These are phyloP conservation scores for Sula dactylatra DNA, from an alignment of 2,113 vertebrate species.

Conservation along the genomic window DNA sequence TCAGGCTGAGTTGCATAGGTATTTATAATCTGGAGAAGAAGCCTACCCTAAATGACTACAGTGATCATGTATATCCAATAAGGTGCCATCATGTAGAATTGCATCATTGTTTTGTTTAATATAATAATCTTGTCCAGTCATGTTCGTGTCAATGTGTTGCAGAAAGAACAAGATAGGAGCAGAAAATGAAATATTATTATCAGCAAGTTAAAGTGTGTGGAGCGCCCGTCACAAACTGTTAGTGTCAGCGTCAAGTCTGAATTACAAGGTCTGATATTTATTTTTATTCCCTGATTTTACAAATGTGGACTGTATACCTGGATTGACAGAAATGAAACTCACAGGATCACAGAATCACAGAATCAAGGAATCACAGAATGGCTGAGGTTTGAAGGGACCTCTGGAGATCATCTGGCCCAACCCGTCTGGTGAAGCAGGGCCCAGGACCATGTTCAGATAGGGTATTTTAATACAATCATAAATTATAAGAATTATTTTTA, in stretches of 20 bases:
- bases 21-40: not conserved
- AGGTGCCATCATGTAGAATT: not conserved
- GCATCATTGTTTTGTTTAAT: not conserved
- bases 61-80: not conserved
- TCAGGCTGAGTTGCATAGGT: not conserved
- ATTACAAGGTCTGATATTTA: not conserved
- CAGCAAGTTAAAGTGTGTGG: not conserved
- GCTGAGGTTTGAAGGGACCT: not conserved
- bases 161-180: not conserved
- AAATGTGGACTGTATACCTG: not conserved
- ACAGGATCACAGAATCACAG: not conserved
- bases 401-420: not conserved
- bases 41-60: not conserved
- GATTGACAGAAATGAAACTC: not conserved
- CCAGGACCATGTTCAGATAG: not conserved
- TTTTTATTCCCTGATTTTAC: not conserved
- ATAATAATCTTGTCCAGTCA: not conserved
- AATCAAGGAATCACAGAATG: not conserved
- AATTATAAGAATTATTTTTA: not conserved
- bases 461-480: not conserved
- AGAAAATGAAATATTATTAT: not conserved
- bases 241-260: not conserved
- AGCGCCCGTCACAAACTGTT: not conserved
- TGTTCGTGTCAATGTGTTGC: not conserved
- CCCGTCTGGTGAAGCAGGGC: not conserved